These are phyloP conservation scores for Centroberyx gerrardi DNA, from an alignment of 2,797 vertebrate species.

Conservation along the genomic window DNA sequence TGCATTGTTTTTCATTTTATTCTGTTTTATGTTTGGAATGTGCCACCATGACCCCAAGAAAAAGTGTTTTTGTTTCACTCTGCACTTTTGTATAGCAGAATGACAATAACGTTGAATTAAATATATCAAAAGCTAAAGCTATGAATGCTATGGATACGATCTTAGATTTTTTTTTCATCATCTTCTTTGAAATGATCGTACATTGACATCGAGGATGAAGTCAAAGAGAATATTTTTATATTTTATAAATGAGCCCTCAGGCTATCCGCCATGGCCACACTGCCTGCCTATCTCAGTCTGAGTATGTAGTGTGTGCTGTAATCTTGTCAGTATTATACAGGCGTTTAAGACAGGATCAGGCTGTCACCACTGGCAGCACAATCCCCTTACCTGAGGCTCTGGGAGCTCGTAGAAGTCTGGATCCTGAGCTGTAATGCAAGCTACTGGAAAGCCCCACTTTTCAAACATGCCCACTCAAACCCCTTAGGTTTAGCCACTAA, in stretches of 20 bases:
- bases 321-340: slow-evolving; percentile 80
- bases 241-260: slow-evolving; percentile 70
- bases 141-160: slow-evolving; percentile 48
- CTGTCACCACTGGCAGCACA: slow-evolving; percentile 80
- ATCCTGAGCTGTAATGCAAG: slow-evolving; percentile 64
- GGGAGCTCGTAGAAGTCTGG: slow-evolving; percentile 69
- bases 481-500: slow-evolving; percentile 72
- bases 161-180: slow-evolving; percentile 54
- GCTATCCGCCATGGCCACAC: slow-evolving; percentile 61
- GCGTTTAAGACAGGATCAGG: slow-evolving; percentile 79
- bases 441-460: slow-evolving; percentile 78
- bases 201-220: slow-evolving; percentile 63
- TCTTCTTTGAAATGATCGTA: slow-evolving; percentile 63
- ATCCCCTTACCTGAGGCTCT: slow-evolving; percentile 81
- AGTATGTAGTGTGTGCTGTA: slow-evolving; percentile 63
- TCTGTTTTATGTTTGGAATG: neutral
- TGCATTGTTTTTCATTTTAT: slow-evolving; percentile 6
- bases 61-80: slow-evolving; percentile 2
- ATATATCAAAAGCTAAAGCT: slow-evolving; percentile 46
- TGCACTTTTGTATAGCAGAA: slow-evolving; percentile 40
- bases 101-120: slow-evolving; percentile 48
- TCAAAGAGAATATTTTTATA: slow-evolving; percentile 70
- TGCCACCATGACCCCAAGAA: slow-evolving; percentile 8
- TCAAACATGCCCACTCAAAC: slow-evolving; percentile 77
- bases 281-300: slow-evolving; percentile 52